A percentile compares a stretch with the other conserved stretches of the same genome.
These are phyloP conservation scores for Eilema caniola DNA, from an alignment of 2,888 invertebrate genomes.

Conservation along the genomic window DNA sequence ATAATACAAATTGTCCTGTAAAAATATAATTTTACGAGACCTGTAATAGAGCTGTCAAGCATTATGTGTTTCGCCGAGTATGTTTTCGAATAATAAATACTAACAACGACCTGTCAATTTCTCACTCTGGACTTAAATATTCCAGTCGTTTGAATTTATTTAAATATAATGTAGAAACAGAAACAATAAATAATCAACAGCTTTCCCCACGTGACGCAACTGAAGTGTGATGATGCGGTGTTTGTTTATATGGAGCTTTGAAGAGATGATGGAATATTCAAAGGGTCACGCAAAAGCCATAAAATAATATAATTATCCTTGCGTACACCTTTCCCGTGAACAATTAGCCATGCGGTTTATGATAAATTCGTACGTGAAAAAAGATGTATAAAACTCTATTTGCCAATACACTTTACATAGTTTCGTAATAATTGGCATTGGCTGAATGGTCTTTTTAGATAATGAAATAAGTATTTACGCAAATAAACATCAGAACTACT, in stretches of 20 bases:
- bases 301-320: neutral
- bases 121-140: conserved; percentile 28
- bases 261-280: conserved; percentile 65
- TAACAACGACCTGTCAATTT: conserved; percentile 12
- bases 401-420: too few species aligned
- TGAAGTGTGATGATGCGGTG: conserved; percentile 70
- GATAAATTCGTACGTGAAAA: neutral
- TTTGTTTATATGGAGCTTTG: conserved; percentile 72
- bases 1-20: neutral
- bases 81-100: conserved; percentile 30
- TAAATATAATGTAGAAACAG: conserved; percentile 54
- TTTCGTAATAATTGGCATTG: too few species aligned
- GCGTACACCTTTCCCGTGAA: neutral
- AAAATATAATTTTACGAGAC: conserved; percentile 1
- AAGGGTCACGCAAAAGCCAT: neutral
- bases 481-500: too few species aligned
- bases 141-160: conserved; percentile 45
- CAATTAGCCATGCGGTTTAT: too few species aligned
- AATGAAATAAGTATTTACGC: too few species aligned
- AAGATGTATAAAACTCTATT: neutral
- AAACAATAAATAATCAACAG: conserved; percentile 69
- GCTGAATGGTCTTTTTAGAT: too few species aligned
- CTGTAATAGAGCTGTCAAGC: neutral
- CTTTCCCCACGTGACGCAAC: conserved; percentile 80
- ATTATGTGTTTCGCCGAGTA: conserved; percentile 14